A percentile compares a stretch with the other conserved stretches of the same genome.
phyloP scores from a whole-genome alignment of 2,888 invertebrate species.

The Hyposoter didymator region DNA sequence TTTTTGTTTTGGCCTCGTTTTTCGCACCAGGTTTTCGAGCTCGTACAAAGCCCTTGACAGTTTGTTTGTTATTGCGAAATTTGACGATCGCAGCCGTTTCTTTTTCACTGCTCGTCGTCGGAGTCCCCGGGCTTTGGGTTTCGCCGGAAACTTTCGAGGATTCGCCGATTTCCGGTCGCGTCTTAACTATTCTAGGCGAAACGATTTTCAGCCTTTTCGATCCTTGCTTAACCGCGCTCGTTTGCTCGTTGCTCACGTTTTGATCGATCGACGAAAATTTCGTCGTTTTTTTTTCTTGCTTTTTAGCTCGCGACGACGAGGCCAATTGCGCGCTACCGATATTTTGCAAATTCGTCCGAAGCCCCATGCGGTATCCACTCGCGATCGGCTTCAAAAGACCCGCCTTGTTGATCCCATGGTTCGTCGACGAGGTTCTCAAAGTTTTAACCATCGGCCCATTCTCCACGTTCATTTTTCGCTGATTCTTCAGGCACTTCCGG shows the following conservation, averaged over 20 bases:
- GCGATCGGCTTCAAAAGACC: slow-evolving; percentile 49
- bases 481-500: slow-evolving; percentile 75
- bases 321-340: neutral
- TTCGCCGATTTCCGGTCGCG: slow-evolving; percentile 75
- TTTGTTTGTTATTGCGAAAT: slow-evolving; percentile 74
- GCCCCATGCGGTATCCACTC: slow-evolving; percentile 40
- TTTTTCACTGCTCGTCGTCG: slow-evolving; percentile 14
- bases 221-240: slow-evolving; percentile 76
- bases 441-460: slow-evolving; percentile 64
- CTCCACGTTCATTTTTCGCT: slow-evolving; percentile 68
- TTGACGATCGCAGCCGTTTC: slow-evolving; percentile 53
- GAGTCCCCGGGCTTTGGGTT: slow-evolving; percentile 1
- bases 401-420: slow-evolving; percentile 64
- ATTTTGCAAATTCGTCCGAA: slow-evolving; percentile 40
- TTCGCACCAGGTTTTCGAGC: slow-evolving; percentile 69
- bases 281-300: slow-evolving; percentile 51
- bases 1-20: slow-evolving; percentile 72
- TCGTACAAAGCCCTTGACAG: slow-evolving; percentile 68
- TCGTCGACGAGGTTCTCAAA: slow-evolving; percentile 66
- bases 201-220: slow-evolving; percentile 79
- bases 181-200: slow-evolving; percentile 72
- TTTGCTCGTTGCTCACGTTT: slow-evolving; percentile 70
- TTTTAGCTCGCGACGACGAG: slow-evolving; percentile 41
- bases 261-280: slow-evolving; percentile 55
- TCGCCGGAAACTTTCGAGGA: slow-evolving; percentile 66